Conservation (phyloP, 2,888 invertebrate genomes). For the Heteromyza rotundicornis region DNA sequence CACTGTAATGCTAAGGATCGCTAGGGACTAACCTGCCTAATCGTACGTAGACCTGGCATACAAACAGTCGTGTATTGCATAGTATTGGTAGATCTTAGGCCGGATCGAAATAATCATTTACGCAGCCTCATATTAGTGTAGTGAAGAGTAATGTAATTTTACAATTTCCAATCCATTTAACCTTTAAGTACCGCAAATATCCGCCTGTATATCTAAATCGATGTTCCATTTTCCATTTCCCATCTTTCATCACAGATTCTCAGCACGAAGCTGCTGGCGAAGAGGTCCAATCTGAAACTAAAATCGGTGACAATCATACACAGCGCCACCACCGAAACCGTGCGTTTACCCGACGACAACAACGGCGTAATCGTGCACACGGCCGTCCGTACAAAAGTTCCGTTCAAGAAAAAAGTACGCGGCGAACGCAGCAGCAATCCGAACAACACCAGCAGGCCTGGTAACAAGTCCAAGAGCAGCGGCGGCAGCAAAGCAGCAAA, state of each 20-base stretch:
- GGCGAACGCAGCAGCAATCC: slow-evolving; percentile 53
- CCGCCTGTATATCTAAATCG: neutral
- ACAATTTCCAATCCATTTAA: neutral
- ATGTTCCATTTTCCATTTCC: neutral
- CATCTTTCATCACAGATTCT: slow-evolving; percentile 67
- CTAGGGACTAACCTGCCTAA: too few species aligned
- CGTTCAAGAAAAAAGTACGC: slow-evolving; percentile 82
- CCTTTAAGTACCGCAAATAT: neutral
- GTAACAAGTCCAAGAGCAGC: slow-evolving; percentile 30
- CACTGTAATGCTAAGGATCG: slow-evolving; percentile 11
- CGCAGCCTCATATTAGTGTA: neutral
- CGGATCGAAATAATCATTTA: neutral
- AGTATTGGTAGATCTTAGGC: too few species aligned
- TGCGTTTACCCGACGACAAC: slow-evolving; percentile 78
- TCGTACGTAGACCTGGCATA: too few species aligned
- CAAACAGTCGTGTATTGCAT: too few species aligned
- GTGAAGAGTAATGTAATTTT: too few species aligned
- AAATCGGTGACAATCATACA: slow-evolving; percentile 89
- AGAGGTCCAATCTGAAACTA: slow-evolving; percentile 78
- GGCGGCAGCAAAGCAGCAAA: neutral
- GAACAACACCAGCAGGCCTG: slow-evolving; percentile 61
- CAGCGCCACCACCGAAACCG: slow-evolving; percentile 88
- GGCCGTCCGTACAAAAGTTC: slow-evolving; percentile 84
- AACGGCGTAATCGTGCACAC: slow-evolving; percentile 83
- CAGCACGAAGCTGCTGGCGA: slow-evolving; percentile 81